Base-by-base conservation (phyloP, 2,113 vertebrate genomes). In the Urocolius indicus region DNA sequence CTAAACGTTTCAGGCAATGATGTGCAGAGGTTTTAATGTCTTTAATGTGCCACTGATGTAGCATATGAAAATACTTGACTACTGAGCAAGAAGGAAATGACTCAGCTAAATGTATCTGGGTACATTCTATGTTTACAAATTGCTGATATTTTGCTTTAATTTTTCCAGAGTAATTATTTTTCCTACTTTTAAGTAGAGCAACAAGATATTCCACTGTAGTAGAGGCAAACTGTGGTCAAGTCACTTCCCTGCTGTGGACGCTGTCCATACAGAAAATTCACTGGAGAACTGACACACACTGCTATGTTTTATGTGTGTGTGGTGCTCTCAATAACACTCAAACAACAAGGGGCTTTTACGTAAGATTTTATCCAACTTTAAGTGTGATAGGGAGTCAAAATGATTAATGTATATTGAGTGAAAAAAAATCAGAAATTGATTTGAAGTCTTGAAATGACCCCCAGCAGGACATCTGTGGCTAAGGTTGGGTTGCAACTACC, bases 231-330 rank as follows among this genome's bases (percentile, higher is more conserved):
- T 41, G 49, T 62, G n/a, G 14, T 75, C 11, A 15, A 14, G 14
- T 71, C 36, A 67, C 26, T 67, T 69, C 27, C 22, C 17, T 84
- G 38, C 49, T 27, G 0, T 36, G 32, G 71, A 13, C 41, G 75
- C 27, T 49, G 10, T 62, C 41, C 14, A 6, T 32, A 29, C 23
- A 7, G 20, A 38, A 36, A 63, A 49, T 29, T 93, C 45, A 16
- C 45, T 13, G 23, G 38, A 84, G 16, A 81, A 23, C 0, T 58
- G 43, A 13, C 3, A 13, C 30, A 3, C 18, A 13, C 13, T 20
- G 84, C 17, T 58, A 0, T 71, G 43, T 11, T 0, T 41, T 54
- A 3, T 3, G 0, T 27, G 22, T 68, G 24, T 57, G 30, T 58
- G 30, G 7, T 30, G 24, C 29, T 76, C 38, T 48, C 36, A 23